These are phyloP conservation scores for Kryphioiulus occultus DNA, from an alignment of 2,888 invertebrate genomes.

Conservation along the genomic window DNA sequence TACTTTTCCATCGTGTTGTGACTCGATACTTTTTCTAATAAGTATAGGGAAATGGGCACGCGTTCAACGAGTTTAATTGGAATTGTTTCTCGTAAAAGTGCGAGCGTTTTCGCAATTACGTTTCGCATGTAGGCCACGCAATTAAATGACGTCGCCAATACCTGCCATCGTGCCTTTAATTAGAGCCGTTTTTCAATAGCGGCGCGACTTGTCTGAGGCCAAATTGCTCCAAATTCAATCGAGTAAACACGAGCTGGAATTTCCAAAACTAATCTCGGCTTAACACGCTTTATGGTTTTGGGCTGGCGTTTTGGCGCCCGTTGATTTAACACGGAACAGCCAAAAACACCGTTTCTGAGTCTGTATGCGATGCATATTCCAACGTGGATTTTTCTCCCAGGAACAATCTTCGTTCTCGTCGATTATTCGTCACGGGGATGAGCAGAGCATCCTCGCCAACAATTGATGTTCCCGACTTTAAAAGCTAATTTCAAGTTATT, in stretches of 20 bases:
- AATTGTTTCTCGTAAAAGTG: background rate
- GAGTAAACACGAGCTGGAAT: slow-evolving; percentile 4
- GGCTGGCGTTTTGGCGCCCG: background rate
- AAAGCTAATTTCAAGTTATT: slow-evolving; percentile 34
- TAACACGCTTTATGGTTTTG: background rate
- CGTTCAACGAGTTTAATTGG: too few relatives aligned
- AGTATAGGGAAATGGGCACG: too few relatives aligned
- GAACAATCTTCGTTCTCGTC: slow-evolving; percentile 4
- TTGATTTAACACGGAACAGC: background rate
- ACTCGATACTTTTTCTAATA: too few relatives aligned
- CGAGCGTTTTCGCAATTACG: background rate
- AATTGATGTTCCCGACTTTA: slow-evolving; percentile 2
- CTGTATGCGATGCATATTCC: background rate
- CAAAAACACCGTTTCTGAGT: background rate
- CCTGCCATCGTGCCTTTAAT: background rate
- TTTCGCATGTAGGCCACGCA: background rate
- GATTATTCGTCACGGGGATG: slow-evolving; percentile 35
- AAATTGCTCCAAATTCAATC: background rate
- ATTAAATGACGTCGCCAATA: background rate
- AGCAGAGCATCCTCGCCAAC: background rate
- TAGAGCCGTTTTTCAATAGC: background rate
- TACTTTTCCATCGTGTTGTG: too few relatives aligned
- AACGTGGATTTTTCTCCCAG: background rate
- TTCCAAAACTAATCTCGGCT: background rate
- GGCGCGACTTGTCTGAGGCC: background rate